These are phyloP conservation scores for Onthophagus taurus DNA, from an alignment of 1,140 invertebrate genomes.

Conservation along the genomic window DNA sequence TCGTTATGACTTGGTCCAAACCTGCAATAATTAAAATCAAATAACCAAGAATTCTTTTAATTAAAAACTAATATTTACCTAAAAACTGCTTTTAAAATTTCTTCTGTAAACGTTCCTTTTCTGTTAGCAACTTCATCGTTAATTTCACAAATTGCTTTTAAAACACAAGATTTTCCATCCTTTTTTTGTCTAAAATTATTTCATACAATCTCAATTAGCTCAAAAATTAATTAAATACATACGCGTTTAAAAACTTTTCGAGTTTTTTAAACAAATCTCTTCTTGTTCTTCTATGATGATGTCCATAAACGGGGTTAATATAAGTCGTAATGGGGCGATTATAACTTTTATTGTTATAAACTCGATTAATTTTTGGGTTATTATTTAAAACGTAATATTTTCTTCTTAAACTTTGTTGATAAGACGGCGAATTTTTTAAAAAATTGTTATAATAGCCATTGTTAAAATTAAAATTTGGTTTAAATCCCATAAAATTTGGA, in stretches of 20 bases:
- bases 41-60: background rate
- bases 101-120: conserved; percentile 39
- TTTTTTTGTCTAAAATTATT: conserved; percentile 37
- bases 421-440: too few species aligned
- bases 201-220: background rate
- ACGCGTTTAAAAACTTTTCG: conserved; percentile 49
- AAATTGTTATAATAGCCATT: too few species aligned
- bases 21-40: conserved; percentile 20
- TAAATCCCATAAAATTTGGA: too few species aligned
- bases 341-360: too few species aligned
- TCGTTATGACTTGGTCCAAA: conserved; percentile 22
- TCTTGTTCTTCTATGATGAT: conserved; percentile 41
- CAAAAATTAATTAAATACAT: too few species aligned
- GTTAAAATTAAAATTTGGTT: too few species aligned
- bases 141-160: conserved; percentile 44
- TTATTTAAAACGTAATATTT: too few species aligned
- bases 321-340: conserved; percentile 3
- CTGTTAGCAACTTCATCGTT: conserved; percentile 19
- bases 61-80: conserved; percentile 31
- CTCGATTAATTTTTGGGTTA: too few species aligned
- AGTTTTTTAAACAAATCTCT: conserved; percentile 48
- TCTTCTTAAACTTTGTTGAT: too few species aligned
- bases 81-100: conserved; percentile 44
- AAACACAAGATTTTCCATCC: conserved; percentile 43
- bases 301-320: conserved; percentile 18